Evolutionary conservation across 2,113 vertebrate genomes (phyloP).

Genomic region (Galbula dea): DNA sequence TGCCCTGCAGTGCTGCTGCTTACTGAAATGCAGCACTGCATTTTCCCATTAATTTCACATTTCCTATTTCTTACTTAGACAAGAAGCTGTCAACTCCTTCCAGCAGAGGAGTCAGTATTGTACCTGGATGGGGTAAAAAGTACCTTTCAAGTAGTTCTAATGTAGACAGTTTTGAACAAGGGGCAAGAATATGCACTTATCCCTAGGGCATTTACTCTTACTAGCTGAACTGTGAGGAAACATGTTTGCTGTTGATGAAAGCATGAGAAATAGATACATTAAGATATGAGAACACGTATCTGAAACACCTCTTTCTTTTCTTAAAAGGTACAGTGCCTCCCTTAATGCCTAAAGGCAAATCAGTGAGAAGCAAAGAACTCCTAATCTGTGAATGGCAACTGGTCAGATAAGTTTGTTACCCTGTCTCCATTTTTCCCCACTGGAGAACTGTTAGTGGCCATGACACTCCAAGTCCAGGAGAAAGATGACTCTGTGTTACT

Average conservation of each 20-base stretch:
- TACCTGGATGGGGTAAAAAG: neutral
- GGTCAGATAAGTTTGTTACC: neutral
- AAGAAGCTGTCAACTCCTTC: neutral
- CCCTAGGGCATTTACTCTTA: neutral
- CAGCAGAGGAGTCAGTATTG: neutral
- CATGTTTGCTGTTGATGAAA: neutral
- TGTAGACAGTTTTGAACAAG: neutral
- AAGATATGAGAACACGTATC: neutral
- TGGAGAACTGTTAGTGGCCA: neutral
- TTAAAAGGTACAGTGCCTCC: neutral
- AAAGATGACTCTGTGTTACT: neutral
- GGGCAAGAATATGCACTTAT: neutral
- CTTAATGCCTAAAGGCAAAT: neutral
- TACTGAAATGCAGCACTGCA: neutral
- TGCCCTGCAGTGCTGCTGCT: neutral
- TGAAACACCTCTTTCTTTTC: neutral
- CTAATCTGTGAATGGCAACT: neutral
- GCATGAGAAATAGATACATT: neutral
- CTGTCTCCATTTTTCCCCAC: neutral
- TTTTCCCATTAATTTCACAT: neutral
- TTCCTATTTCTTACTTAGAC: neutral
- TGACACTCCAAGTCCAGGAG: neutral
- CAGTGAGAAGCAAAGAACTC: neutral
- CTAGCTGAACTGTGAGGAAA: neutral
- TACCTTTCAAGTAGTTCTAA: neutral